Evolutionary conservation across 2,797 vertebrate species (phyloP).

Genomic region (Discoglossus pictus): DNA sequence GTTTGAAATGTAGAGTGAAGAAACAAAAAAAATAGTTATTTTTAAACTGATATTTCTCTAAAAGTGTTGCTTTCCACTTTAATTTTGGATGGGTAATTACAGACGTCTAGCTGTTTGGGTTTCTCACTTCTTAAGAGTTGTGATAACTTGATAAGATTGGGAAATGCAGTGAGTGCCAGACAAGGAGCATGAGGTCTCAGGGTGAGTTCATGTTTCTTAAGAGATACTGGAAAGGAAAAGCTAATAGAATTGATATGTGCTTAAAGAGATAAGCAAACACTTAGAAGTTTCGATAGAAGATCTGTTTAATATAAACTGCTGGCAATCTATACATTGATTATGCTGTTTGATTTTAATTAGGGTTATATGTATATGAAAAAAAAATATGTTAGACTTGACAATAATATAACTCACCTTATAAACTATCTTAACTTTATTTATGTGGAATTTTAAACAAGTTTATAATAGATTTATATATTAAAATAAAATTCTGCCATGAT

Average conservation of each 20-base stretch:
- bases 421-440: no score
- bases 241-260: slow-evolving; percentile 31
- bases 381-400: no score
- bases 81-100: slow-evolving; percentile 32
- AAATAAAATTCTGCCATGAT: no score
- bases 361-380: no score
- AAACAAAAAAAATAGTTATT: slow-evolving; percentile 29
- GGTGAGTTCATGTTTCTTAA: slow-evolving; percentile 5
- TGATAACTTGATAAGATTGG: slow-evolving; percentile 35
- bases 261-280: slow-evolving; percentile 24
- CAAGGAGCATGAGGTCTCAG: slow-evolving; percentile 10
- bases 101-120: slow-evolving; percentile 23
- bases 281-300: slow-evolving; percentile 18
- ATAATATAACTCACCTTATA: no score
- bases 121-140: slow-evolving; percentile 30
- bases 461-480: no score
- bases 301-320: neutral
- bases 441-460: no score
- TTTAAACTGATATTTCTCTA: slow-evolving; percentile 1
- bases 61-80: slow-evolving; percentile 34
- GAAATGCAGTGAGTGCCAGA: slow-evolving; percentile 27
- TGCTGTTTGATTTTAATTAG: slow-evolving; percentile 28
- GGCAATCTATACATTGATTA: slow-evolving; percentile 1
- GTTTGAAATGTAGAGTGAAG: slow-evolving; percentile 31
- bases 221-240: slow-evolving; percentile 3